phyloP scores from a whole-genome alignment of 2,888 invertebrate genomes.

The Leucophenga montana region DNA sequence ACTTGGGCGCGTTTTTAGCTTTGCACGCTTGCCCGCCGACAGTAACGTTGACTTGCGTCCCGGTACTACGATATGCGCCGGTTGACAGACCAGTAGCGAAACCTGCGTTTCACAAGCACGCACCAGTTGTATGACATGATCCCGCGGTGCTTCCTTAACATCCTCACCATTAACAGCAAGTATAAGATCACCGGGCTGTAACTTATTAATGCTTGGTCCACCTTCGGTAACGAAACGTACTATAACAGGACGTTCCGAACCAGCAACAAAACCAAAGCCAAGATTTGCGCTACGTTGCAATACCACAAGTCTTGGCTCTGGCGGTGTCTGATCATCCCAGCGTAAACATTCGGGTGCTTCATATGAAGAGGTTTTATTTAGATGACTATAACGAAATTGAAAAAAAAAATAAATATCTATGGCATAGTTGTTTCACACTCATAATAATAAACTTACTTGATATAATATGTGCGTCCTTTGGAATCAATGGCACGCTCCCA shows the following conservation, averaged over 20 bases:
- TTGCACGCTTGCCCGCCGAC: constrained; percentile 89
- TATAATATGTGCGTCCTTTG: constrained; percentile 84
- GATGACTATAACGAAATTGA: constrained; percentile 76
- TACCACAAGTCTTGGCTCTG: constrained; percentile 84
- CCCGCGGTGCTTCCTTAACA: constrained; percentile 87
- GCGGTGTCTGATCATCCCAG: constrained; percentile 81
- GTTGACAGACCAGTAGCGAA: constrained; percentile 87
- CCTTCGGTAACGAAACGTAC: constrained; percentile 92
- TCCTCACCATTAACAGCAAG: constrained; percentile 92
- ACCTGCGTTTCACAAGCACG: constrained; percentile 86
- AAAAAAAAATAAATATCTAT: not conserved
- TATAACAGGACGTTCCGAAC: constrained; percentile 92
- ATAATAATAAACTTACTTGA: constrained; percentile 78
- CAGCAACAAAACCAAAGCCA: constrained; percentile 97
- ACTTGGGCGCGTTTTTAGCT: constrained; percentile 85
- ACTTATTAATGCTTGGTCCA: constrained; percentile 91
- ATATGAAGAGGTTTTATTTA: constrained; percentile 92
- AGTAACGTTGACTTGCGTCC: constrained; percentile 86
- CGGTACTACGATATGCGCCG: constrained; percentile 78
- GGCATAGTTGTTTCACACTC: not conserved
- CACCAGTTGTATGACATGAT: constrained; percentile 91
- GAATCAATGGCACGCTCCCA: constrained; percentile 92
- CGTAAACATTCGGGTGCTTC: constrained; percentile 83
- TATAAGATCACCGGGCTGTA: constrained; percentile 93
- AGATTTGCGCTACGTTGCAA: constrained; percentile 84